Evolutionary conservation across 1,140 invertebrate genomes (phyloP).

Genomic region (Drosophila saltans): DNA sequence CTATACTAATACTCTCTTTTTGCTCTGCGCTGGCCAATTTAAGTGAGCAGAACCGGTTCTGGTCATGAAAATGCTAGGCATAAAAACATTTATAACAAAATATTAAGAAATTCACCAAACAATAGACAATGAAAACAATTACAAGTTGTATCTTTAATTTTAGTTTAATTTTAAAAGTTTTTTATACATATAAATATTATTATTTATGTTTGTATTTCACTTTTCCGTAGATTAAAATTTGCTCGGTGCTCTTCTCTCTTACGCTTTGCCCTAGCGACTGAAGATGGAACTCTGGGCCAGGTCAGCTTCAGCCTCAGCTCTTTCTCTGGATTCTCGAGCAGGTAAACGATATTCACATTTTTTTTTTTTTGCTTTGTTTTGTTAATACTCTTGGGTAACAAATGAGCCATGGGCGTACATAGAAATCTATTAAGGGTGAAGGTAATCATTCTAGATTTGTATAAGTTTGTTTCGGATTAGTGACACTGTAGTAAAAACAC

Average conservation of each 20-base stretch:
- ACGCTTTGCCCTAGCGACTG: conserved; percentile 48
- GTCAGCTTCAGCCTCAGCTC: conserved; percentile 33
- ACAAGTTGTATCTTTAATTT: not conserved
- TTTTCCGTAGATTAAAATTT: not conserved
- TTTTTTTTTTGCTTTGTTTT: conserved; percentile 37
- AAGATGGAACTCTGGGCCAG: conserved; percentile 54
- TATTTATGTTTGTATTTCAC: not conserved
- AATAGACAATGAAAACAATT: conserved; percentile 41
- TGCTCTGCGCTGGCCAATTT: conserved; percentile 25
- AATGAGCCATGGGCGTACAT: not conserved
- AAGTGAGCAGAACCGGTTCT: conserved; percentile 67
- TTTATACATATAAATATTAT: not conserved
- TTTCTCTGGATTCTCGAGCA: conserved; percentile 47
- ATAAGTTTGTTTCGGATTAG: too few relatives aligned
- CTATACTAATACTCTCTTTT: conserved; percentile 7
- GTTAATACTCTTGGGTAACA: conserved; percentile 1
- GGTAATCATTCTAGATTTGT: too few relatives aligned
- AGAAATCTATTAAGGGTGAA: not conserved
- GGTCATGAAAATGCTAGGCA: conserved; percentile 46
- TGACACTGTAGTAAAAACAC: too few relatives aligned
- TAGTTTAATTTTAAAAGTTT: not conserved
- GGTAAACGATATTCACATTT: conserved; percentile 43
- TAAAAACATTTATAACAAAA: conserved; percentile 52
- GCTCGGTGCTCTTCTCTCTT: conserved; percentile 30
- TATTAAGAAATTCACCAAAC: conserved; percentile 38